phyloP scores from a whole-genome alignment of 2,113 vertebrate species.

The Ammodytes marinus region DNA sequence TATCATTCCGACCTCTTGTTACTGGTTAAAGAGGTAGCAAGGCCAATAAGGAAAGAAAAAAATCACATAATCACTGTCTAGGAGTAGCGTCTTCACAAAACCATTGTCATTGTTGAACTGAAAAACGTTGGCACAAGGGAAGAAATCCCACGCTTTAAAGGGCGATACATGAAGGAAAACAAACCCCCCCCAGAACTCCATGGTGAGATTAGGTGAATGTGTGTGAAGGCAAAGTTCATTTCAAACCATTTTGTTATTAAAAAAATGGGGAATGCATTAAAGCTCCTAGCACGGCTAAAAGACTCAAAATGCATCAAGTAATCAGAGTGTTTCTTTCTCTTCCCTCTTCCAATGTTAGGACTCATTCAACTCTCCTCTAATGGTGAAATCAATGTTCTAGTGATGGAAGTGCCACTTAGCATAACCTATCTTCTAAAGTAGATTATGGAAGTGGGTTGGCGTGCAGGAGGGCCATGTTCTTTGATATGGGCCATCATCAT shows the following conservation, averaged over 20 bases:
- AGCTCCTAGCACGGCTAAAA: constrained; percentile 50
- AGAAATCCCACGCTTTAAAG: constrained; percentile 19
- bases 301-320: constrained; percentile 40
- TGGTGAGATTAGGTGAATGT: constrained; percentile 63
- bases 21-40: constrained; percentile 10
- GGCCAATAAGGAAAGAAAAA: background rate
- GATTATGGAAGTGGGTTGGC: constrained; percentile 75
- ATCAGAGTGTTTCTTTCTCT: constrained; percentile 45
- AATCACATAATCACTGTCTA: background rate
- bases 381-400: constrained; percentile 78
- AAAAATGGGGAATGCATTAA: constrained; percentile 50
- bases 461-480: constrained; percentile 34
- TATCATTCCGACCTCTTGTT: constrained; percentile 26
- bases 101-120: constrained; percentile 7
- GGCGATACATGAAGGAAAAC: constrained; percentile 27
- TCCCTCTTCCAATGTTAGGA: constrained; percentile 43
- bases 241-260: constrained; percentile 73
- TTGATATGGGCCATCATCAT: constrained; percentile 70
- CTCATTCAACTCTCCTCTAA: constrained; percentile 67
- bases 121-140: background rate
- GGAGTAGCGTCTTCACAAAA: constrained; percentile 27
- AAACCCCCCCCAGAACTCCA: constrained; percentile 45
- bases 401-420: constrained; percentile 80
- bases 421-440: constrained; percentile 78
- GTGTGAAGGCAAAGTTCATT: constrained; percentile 68